phyloP scores from a whole-genome alignment of 2,888 invertebrate genomes.

The Fragum sueziense region DNA sequence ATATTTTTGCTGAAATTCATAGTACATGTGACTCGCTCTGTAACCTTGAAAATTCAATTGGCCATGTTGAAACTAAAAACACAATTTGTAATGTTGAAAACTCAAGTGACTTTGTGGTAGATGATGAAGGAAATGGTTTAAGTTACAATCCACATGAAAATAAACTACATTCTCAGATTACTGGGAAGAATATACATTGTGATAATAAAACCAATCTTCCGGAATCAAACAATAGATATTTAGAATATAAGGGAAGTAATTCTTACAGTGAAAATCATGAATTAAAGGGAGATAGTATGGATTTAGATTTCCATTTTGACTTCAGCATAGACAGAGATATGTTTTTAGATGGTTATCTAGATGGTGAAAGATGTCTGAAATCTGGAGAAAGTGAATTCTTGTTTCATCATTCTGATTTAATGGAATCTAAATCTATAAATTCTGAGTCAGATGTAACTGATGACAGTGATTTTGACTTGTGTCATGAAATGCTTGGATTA shows the following conservation, averaged over 20 bases:
- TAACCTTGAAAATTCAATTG: background rate
- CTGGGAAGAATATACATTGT: too few species aligned
- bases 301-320: background rate
- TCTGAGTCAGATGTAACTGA: background rate
- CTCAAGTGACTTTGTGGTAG: background rate
- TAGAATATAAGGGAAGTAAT: constrained; percentile 1
- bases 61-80: too few species aligned
- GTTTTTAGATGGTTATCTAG: background rate
- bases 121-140: background rate
- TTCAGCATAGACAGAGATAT: background rate
- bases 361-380: background rate
- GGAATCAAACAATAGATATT: too few species aligned
- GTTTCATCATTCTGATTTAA: background rate
- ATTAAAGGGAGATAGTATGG: background rate
- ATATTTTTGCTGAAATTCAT: constrained; percentile 7
- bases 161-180: background rate
- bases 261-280: background rate
- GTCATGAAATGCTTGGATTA: background rate
- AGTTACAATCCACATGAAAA: background rate
- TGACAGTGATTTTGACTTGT: background rate
- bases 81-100: background rate
- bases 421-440: background rate
- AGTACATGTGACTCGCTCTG: constrained; percentile 5
- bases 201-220: too few species aligned
- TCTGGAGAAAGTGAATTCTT: background rate